Evolutionary conservation across 1,140 invertebrate genomes (phyloP), one percentile per base, ranked within the genome.

Genomic region (Camponotus floridanus): DNA sequence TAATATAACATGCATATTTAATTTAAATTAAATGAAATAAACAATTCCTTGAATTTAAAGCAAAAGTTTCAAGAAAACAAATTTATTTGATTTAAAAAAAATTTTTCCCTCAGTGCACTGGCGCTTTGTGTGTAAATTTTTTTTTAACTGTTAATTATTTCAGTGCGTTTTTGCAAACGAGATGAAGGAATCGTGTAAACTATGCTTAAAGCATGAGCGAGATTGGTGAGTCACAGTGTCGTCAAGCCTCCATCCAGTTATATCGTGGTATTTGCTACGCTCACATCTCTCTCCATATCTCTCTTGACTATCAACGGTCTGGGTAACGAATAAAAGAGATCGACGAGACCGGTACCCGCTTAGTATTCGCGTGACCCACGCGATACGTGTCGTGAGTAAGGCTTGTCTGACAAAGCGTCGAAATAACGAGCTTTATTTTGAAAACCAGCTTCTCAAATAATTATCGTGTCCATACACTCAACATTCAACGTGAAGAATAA

Each of bases 251-350:
- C 21, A 3, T 48, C 31, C 42, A 68, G 62, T 21, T 36, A 11
- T 55, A 13, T n/a, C 26, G 45, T 39, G 62, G 3, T 64, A 62
- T 15, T 33, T 1, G 7, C 21, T 39, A 1, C 36, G 36, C 6
- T 55, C 15, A 0, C 13, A 48, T 33, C 21, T 51, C 21, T 31
- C 48, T 26, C 21, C 5, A 13, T n/a, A 0, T 57, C 48, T 55
- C 31, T n/a, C 57, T 18, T 21, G 18, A 45, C n/a, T 48, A 39
- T 71, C 51, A 15, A 26, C 39, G 18, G 11, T 31, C 18, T 13
- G 68, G 39, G 15, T 45, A 26, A 26, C 6, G 5, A 31, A 83
- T 73, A 83, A 68, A 80, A 80, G 68, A 83, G 79, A 83, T 83
- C 79, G 79, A 31, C 79, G 55, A 83, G 39, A 33, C 55, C 42